phyloP scores from a whole-genome alignment of 2,113 vertebrate species.

The Mirounga angustirostris region DNA sequence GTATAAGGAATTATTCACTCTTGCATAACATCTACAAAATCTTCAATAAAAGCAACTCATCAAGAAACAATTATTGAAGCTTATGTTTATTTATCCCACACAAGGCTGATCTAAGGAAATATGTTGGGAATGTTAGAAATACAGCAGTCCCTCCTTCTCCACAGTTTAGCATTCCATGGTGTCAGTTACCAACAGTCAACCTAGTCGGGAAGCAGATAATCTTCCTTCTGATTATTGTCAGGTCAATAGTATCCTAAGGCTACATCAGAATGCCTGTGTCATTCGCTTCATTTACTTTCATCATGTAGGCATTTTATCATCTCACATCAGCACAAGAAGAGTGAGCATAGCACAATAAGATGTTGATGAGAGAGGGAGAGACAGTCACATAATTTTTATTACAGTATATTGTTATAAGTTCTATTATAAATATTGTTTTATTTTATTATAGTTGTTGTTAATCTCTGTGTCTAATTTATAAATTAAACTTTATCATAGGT shows the following conservation, averaged over 20 bases:
- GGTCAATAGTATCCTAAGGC: not conserved
- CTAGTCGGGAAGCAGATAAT: not conserved
- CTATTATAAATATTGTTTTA: not conserved
- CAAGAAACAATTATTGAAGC: not conserved
- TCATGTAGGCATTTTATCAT: not conserved
- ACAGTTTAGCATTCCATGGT: not conserved
- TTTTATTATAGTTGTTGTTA: not conserved
- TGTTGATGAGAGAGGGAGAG: not conserved
- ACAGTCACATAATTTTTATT: not conserved
- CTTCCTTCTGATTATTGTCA: not conserved
- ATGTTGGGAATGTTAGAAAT: not conserved
- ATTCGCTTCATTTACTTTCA: not conserved
- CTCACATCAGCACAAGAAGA: not conserved
- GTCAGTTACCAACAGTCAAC: not conserved
- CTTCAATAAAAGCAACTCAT: not conserved
- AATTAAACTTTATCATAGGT: not conserved
- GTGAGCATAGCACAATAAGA: not conserved
- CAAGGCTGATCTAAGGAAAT: not conserved
- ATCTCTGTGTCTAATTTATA: not conserved
- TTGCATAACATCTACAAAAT: not conserved
- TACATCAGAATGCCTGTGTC: not conserved
- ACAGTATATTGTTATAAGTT: not conserved
- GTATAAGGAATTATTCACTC: not conserved
- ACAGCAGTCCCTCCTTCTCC: not conserved
- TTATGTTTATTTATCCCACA: not conserved